phyloP scores from a whole-genome alignment of 1,140 invertebrate species.

The Ruditapes philippinarum region DNA sequence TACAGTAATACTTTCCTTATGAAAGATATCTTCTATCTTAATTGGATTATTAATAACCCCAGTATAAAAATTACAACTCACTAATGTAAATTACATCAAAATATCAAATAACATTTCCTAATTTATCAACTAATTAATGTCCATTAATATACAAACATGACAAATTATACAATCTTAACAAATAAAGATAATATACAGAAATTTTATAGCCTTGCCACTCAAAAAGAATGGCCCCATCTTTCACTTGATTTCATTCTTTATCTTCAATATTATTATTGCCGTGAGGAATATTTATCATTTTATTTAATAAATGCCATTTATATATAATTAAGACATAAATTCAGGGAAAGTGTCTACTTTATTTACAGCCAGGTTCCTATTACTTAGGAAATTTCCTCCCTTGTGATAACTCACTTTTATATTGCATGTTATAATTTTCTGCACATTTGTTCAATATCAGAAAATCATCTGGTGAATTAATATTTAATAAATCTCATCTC shows the following conservation, averaged over 20 bases:
- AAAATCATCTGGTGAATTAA: constrained; percentile 1
- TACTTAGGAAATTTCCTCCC: too few relatives aligned
- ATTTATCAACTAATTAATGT: constrained; percentile 50
- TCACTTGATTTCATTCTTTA: not conserved
- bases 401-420: not conserved
- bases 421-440: not conserved
- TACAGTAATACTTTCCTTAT: too few relatives aligned
- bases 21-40: not conserved
- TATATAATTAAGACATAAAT: constrained; percentile 15
- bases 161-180: not conserved
- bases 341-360: too few relatives aligned
- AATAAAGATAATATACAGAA: not conserved
- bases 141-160: constrained; percentile 12
- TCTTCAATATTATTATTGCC: not conserved
- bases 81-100: not conserved
- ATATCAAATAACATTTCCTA: constrained; percentile 7
- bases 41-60: not conserved
- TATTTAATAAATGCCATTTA: not conserved
- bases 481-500: constrained; percentile 27
- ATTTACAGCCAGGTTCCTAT: too few relatives aligned
- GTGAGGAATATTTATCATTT: not conserved
- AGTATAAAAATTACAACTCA: not conserved
- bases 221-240: not conserved
- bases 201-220: not conserved
- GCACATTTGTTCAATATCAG: constrained; percentile 16